A percentile compares a stretch with the other conserved stretches of the same genome.
These are phyloP conservation scores for Megaceryle torquata DNA, from an alignment of 2,113 vertebrate genomes.

Conservation along the genomic window DNA sequence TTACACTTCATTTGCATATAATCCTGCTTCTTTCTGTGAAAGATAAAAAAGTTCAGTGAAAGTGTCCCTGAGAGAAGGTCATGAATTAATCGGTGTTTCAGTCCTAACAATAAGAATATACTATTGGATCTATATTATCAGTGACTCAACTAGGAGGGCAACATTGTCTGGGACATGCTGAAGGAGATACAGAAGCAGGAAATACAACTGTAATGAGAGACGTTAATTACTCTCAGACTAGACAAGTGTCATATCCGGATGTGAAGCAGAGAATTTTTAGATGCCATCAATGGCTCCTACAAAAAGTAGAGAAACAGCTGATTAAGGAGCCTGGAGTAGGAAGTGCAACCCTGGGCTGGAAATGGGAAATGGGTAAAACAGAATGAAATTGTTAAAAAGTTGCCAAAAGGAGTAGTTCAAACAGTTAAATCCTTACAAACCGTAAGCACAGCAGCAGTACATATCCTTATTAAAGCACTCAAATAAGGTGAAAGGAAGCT, in stretches of 20 bases:
- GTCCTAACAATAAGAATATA: not conserved
- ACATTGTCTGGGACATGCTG: not conserved
- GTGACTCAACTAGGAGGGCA: not conserved
- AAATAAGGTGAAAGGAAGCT: not conserved
- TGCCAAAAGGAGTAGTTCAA: not conserved
- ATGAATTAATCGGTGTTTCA: not conserved
- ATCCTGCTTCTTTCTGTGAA: not conserved
- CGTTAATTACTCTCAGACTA: conserved; percentile 21
- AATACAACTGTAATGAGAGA: conserved; percentile 5
- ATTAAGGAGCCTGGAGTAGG: not conserved
- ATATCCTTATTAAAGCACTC: not conserved
- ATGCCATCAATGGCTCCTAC: not conserved
- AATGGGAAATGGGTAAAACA: not conserved
- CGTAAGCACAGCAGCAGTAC: not conserved
- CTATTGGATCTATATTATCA: not conserved
- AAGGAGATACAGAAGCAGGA: conserved; percentile 12
- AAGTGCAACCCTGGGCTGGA: not conserved
- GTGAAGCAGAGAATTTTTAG: conserved; percentile 7
- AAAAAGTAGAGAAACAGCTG: not conserved
- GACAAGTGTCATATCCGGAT: not conserved
- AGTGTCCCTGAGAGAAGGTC: not conserved
- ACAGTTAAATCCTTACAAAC: not conserved
- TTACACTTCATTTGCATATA: not conserved
- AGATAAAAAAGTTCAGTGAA: not conserved
- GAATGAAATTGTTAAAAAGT: not conserved